Percentiles rank a stretch among this genome's conserved stretches.
These are phyloP conservation scores for Egretta garzetta DNA, from an alignment of 2,113 vertebrate species.

Conservation along the genomic window DNA sequence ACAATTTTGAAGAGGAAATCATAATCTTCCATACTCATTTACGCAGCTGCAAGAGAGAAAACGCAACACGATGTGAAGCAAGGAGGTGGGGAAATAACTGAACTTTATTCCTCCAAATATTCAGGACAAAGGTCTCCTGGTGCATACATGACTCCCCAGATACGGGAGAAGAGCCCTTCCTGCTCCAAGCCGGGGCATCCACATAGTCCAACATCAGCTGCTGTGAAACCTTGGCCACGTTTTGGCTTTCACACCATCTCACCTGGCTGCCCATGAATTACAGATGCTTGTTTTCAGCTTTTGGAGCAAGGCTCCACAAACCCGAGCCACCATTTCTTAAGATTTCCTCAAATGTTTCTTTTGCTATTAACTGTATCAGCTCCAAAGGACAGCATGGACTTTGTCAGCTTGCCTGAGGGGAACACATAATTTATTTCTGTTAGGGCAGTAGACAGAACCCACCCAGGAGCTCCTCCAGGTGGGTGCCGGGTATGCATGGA, in stretches of 20 bases:
- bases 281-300: not conserved
- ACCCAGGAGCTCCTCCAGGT: not conserved
- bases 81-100: not conserved
- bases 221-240: fast-evolving
- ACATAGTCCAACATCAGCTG: not conserved
- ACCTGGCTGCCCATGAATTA: not conserved
- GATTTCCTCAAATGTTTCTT: not conserved
- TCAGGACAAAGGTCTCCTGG: slow-evolving; percentile 45
- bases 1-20: slow-evolving; percentile 99
- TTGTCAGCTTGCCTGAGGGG: not conserved
- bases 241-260: fast-evolving
- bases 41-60: slow-evolving; percentile 79
- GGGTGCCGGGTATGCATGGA: not conserved
- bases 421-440: not conserved
- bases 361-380: not conserved
- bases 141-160: not conserved
- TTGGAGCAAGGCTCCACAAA: not conserved
- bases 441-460: not conserved
- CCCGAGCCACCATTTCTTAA: not conserved
- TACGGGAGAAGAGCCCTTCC: not conserved
- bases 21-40: slow-evolving; percentile 99
- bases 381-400: not conserved
- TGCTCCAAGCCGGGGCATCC: fast-evolving
- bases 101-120: slow-evolving; percentile 68
- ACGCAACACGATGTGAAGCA: not conserved